Evolutionary conservation across 2,888 invertebrate genomes (phyloP).

Genomic region (Ganaspis brasiliensis): DNA sequence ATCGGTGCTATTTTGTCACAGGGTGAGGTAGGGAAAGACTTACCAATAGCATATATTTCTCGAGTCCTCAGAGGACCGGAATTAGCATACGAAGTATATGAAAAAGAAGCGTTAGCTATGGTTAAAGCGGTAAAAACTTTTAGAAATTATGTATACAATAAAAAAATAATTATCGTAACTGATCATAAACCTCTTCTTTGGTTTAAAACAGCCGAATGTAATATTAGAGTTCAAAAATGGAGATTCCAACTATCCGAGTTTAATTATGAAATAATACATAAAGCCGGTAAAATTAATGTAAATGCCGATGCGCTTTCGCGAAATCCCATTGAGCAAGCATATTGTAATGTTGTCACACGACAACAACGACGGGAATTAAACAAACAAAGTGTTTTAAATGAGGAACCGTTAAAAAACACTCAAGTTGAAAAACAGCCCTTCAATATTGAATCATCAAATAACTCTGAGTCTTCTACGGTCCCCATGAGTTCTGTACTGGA

Average conservation of each 20-base stretch:
- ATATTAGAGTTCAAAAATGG: constrained; percentile 66
- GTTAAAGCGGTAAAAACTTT: constrained; percentile 27
- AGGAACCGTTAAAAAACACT: no score
- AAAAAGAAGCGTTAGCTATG: constrained; percentile 41
- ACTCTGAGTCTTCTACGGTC: no score
- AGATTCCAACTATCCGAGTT: constrained; percentile 67
- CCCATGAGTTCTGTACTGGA: no score
- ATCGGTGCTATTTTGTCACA: no score
- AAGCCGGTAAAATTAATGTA: constrained; percentile 66
- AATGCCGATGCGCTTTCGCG: constrained; percentile 69
- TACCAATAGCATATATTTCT: no score
- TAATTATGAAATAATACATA: constrained; percentile 70
- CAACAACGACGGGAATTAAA: no score
- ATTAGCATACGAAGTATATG: constrained; percentile 7
- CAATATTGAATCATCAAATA: no score
- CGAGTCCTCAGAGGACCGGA: not conserved
- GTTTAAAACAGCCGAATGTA: constrained; percentile 65
- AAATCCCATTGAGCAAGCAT: constrained; percentile 47
- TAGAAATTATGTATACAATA: constrained; percentile 32
- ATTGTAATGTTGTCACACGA: no score
- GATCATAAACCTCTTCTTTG: constrained; percentile 32
- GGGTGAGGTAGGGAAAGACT: no score
- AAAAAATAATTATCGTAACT: constrained; percentile 1
- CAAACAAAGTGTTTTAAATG: no score
- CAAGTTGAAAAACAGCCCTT: no score